Conservation (phyloP, 2,797 vertebrate species). For the Mormyrus proboscirostris region DNA sequence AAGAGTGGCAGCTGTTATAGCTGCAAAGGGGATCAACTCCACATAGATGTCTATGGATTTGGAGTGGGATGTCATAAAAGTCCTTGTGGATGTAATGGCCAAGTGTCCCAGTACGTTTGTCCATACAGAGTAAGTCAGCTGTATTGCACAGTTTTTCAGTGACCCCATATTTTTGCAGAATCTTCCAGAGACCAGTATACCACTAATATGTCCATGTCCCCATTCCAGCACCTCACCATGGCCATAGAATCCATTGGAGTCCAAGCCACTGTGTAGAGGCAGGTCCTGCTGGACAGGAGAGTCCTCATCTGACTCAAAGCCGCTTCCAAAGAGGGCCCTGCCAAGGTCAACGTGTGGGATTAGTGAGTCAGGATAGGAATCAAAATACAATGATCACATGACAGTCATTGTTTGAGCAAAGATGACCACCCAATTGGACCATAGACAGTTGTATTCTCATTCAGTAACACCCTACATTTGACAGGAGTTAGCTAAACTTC, state of each 20-base stretch:
- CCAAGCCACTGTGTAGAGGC: conserved; percentile 41
- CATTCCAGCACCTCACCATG: conserved; percentile 47
- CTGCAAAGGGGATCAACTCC: too few relatives aligned
- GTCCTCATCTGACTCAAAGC: conserved; percentile 65
- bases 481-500: background rate
- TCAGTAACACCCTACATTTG: background rate
- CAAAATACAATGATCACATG: background rate
- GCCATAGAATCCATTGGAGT: conserved; percentile 47
- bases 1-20: too few relatives aligned
- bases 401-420: background rate
- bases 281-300: conserved; percentile 47
- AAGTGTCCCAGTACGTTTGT: background rate
- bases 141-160: background rate
- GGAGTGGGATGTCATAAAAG: background rate
- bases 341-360: conserved; percentile 5
- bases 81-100: background rate
- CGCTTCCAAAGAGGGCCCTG: conserved; percentile 71
- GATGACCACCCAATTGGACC: background rate
- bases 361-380: background rate
- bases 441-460: background rate
- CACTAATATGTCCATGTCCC: background rate
- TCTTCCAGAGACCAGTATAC: conserved; percentile 6
- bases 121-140: background rate
- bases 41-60: background rate
- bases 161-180: conserved; percentile 12